Evolutionary conservation across 2,113 vertebrate species (phyloP).

Genomic region (Rana temporaria): DNA sequence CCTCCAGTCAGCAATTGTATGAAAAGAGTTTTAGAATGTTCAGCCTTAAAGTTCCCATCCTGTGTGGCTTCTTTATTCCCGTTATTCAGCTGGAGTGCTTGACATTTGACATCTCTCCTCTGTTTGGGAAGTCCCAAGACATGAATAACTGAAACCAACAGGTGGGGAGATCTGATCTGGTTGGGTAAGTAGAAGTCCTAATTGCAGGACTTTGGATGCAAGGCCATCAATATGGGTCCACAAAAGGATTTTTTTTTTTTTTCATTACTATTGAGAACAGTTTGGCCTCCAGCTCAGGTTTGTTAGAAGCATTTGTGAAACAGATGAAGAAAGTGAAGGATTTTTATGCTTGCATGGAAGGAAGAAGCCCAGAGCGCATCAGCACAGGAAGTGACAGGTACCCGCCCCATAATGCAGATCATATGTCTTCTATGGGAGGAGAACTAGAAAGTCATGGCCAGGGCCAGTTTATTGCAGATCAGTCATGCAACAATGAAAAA

Average conservation of each 20-base stretch:
- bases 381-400: too few species aligned
- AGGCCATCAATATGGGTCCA: slow-evolving; percentile 19
- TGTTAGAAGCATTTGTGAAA: not conserved
- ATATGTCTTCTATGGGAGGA: too few species aligned
- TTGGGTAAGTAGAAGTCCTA: slow-evolving; percentile 31
- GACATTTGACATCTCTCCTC: slow-evolving; percentile 46
- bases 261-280: not conserved
- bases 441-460: too few species aligned
- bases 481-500: too few species aligned
- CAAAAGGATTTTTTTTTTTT: slow-evolving; percentile 26
- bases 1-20: slow-evolving; percentile 19
- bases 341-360: not conserved
- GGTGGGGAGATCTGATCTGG: slow-evolving; percentile 48
- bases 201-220: slow-evolving; percentile 35
- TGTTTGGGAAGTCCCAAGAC: slow-evolving; percentile 39
- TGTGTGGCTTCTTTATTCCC: slow-evolving; percentile 34
- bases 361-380: too few species aligned
- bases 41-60: slow-evolving; percentile 11
- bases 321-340: slow-evolving; percentile 6
- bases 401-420: too few species aligned
- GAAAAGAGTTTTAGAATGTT: slow-evolving; percentile 33
- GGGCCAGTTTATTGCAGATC: too few species aligned
- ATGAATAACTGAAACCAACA: slow-evolving; percentile 10
- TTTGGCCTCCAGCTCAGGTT: slow-evolving; percentile 8
- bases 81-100: slow-evolving; percentile 25